Evolutionary conservation across 2,113 vertebrate genomes (phyloP), one percentile per base, ranked within the genome.

Genomic region (Syrmaticus mikado): DNA sequence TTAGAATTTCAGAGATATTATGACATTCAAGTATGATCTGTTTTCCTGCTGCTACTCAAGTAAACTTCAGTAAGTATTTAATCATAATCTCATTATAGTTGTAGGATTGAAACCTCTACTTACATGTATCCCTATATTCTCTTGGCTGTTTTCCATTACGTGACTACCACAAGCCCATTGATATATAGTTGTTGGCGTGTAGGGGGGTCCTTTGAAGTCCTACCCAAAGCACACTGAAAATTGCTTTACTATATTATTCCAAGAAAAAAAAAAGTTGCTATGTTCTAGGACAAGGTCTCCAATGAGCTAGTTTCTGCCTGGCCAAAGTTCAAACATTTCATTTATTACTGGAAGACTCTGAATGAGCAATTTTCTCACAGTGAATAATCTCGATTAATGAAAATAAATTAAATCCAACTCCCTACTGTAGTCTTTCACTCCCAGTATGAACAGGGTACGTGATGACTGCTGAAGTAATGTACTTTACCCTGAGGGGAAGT

Each of bases 401-500:
- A 92, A 93, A 95, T 41, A 92, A 94, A 85, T 67, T 60, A 94
- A 87, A 84, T 38, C 16, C 24, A 91, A 82, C 72, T 92, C 75
- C 72, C 85, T 94, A 22, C 38, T 89, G 75, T 46, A 85, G 87
- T 16, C n/a, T 93, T 93, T 77, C 82, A 82, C 50, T 95, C 55
- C 73, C 78, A 77, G 38, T 61, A 92, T 1, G 3, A 34, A 62
- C 64, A 93, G 82, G 67, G 52, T 75, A 90, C 21, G 45, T 27
- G 81, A 87, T 58, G 71, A 78, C 82, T 93, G 81, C 85, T 89
- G 72, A 93, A 93, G 84, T 67, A 93, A 87, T 0, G 73, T 81
- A 91, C 82, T 96, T 85, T 81, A 92, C 57, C 89, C 92, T 65
- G 66, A 93, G 81, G 83, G 83, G 61, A 92, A 90, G 85, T 88